Conservation (phyloP, 2,797 vertebrate genomes). For the Myotis findleyi region DNA sequence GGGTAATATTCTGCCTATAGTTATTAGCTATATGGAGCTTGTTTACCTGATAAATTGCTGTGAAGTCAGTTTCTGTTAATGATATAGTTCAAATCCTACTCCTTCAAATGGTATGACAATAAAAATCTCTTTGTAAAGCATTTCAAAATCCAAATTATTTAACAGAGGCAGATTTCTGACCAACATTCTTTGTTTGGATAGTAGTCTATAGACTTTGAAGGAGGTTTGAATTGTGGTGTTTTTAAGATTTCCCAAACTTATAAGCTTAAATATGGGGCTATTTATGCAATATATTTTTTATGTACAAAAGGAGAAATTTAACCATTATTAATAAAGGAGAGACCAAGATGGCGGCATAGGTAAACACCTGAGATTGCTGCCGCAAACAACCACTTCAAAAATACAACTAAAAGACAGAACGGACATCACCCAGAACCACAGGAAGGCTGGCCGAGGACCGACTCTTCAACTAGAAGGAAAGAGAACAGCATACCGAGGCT, state of each 20-base stretch:
- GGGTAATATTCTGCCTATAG: not conserved
- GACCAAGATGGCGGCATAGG: no score
- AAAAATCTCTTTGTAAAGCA: not conserved
- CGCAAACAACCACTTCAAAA: no score
- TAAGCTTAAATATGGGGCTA: not conserved
- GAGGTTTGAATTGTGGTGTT: conserved; percentile 27
- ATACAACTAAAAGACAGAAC: no score
- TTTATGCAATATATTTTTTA: conserved; percentile 8
- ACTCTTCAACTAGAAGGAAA: no score
- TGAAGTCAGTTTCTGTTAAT: not conserved
- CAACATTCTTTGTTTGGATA: not conserved
- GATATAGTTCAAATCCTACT: conserved; percentile 10
- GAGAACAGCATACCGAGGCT: no score
- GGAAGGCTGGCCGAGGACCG: no score
- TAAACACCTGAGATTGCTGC: no score
- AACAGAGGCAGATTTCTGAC: conserved; percentile 7
- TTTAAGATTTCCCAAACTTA: conserved; percentile 20
- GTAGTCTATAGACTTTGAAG: not conserved
- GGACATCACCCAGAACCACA: no score
- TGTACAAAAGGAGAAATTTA: conserved; percentile 24
- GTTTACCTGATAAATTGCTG: not conserved
- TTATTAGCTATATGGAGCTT: not conserved
- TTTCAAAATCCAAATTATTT: conserved; percentile 43
- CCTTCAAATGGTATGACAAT: not conserved
- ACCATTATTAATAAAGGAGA: not conserved